These are phyloP conservation scores for Drosophila jambulina DNA, from an alignment of 1,140 invertebrate genomes.

Conservation along the genomic window DNA sequence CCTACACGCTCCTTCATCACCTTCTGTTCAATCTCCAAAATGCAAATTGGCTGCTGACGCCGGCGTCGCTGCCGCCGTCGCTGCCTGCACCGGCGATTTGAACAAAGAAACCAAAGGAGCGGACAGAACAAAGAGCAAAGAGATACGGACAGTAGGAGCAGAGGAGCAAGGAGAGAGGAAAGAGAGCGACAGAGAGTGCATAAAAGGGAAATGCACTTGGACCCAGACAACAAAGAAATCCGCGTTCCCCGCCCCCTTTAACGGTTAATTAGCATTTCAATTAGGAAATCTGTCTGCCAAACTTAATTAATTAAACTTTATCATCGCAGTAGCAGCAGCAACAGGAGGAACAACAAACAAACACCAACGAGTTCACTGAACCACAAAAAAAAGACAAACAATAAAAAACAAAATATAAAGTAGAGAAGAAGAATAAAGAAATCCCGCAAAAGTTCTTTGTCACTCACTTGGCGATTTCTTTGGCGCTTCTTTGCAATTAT, in stretches of 20 bases:
- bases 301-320: conserved; percentile 36
- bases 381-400: conserved; percentile 32
- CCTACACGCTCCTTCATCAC: conserved; percentile 22
- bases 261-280: conserved; percentile 48
- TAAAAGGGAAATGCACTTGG: conserved; percentile 68
- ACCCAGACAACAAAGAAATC: conserved; percentile 71
- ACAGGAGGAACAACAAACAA: conserved; percentile 5
- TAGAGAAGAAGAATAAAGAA: conserved; percentile 23
- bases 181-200: conserved; percentile 13
- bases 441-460: conserved; percentile 28
- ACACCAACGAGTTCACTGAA: conserved; percentile 46
- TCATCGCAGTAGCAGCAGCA: conserved; percentile 7
- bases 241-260: conserved; percentile 2
- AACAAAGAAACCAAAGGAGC: conserved; percentile 70
- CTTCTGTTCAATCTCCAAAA: conserved; percentile 33
- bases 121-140: conserved; percentile 33
- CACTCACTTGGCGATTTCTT: conserved; percentile 31
- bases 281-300: conserved; percentile 38
- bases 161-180: conserved; percentile 21
- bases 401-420: conserved; percentile 12
- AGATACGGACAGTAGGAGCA: not conserved
- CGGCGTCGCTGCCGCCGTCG: conserved; percentile 36
- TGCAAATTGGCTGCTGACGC: conserved; percentile 41
- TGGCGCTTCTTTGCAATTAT: conserved; percentile 28
- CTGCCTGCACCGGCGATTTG: conserved; percentile 45